Conservation (phyloP, 2,797 vertebrate species). For the Hemitrygon akajei region DNA sequence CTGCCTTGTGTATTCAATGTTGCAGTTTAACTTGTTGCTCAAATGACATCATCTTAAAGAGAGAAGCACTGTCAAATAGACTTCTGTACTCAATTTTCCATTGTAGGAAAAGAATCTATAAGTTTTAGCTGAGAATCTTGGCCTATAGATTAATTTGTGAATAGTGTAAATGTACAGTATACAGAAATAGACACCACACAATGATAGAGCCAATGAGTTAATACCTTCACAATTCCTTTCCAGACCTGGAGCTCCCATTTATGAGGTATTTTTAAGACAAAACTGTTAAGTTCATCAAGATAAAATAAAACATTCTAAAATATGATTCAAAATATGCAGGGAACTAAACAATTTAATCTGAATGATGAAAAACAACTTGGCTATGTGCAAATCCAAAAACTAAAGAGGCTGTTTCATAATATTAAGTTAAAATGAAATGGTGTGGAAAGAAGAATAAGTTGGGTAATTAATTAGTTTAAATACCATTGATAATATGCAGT, state of each 20-base stretch:
- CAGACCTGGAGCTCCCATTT: background rate
- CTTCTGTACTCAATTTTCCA: too few relatives aligned
- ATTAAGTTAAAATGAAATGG: background rate
- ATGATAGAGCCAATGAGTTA: background rate
- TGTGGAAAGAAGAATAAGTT: background rate
- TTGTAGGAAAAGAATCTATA: too few relatives aligned
- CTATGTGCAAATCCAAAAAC: background rate
- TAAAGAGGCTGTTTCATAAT: background rate
- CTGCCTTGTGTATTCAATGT: too few relatives aligned
- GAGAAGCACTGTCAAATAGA: too few relatives aligned
- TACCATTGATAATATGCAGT: background rate
- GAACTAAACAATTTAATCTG: background rate
- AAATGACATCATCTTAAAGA: too few relatives aligned
- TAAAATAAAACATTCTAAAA: background rate
- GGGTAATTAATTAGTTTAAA: constrained; percentile 17
- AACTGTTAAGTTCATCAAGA: too few relatives aligned
- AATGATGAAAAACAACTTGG: background rate
- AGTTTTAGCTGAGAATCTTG: too few relatives aligned
- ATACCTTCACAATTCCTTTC: background rate
- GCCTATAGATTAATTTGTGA: too few relatives aligned
- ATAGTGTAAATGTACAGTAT: too few relatives aligned
- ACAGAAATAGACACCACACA: background rate
- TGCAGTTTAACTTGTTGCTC: too few relatives aligned
- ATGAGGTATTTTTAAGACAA: background rate
- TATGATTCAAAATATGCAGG: too few relatives aligned